Evolutionary conservation across 2,888 invertebrate genomes (phyloP), one percentile per base, ranked within the genome.

Genomic region (Tipula lateralis): DNA sequence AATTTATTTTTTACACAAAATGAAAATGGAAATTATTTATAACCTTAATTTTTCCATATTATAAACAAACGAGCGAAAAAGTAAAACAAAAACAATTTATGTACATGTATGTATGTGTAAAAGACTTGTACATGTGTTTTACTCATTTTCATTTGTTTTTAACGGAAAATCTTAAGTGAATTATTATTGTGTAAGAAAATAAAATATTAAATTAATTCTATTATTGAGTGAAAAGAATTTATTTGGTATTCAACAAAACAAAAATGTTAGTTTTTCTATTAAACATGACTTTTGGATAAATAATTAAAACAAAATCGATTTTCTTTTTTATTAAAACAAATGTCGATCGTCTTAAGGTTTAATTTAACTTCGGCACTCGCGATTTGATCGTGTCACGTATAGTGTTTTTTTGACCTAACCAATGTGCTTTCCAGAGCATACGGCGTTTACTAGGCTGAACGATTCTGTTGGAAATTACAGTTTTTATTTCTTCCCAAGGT

Each of bases 11-110:
- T 66, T 66, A 66, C 66, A 66, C 66, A 66, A 66, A 66, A 66
- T 66, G 66, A 66, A 30, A 83, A 83, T 85, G 44, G 39, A 32
- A 29, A 83, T 84, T 83, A 34, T 83, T 84, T 84, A 39, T 84
- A 36, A 44, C 24, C n/a, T n/a, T 84, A 44, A 84, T 12, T 84
- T 39, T 36, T 84, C 29, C 19, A 7, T 29, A 80, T 66, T 30
- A 12, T 32, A 84, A 80, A 83, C 83, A 83, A 83, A 83, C 9
- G 39, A 12, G 16, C 12, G 32, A 50, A 44, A 66, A 66, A 24
- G 19, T 66, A 66, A 66, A 66, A 66, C 66, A 66, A 66, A 66
- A 66, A 66, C 24, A 66, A 66, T 9, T 66, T 66, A 24, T 66
- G 66, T 24, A 66, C 66, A 24, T 12, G 24, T 66, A 9, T 66